Conservation (phyloP, 1,140 invertebrate species). For the Battus philenor region DNA sequence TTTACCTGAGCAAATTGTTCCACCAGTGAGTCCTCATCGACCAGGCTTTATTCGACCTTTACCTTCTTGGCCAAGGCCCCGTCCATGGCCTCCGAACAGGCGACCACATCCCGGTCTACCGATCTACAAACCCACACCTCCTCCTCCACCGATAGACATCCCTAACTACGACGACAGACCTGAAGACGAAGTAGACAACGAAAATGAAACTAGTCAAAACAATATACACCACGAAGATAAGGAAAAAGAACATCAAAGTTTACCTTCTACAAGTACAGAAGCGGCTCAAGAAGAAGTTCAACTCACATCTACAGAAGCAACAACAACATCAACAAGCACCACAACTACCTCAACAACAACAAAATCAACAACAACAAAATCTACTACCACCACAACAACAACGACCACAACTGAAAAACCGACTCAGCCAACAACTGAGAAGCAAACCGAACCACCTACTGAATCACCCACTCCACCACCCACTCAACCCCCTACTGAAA, state of each 20-base stretch:
- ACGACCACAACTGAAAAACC: slow-evolving; percentile 32
- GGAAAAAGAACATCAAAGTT: slow-evolving; percentile 19
- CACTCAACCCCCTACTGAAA: slow-evolving; percentile 16
- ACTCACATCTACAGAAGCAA: slow-evolving; percentile 30
- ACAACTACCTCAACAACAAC: slow-evolving; percentile 28
- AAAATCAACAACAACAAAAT: slow-evolving; percentile 26
- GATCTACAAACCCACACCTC: slow-evolving; percentile 62
- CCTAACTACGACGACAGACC: slow-evolving; percentile 38
- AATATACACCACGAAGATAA: slow-evolving; percentile 44
- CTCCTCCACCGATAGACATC: slow-evolving; percentile 39
- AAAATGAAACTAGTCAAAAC: slow-evolving; percentile 56
- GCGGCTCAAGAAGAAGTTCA: slow-evolving; percentile 31
- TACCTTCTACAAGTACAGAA: slow-evolving; percentile 27
- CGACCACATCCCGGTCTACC: slow-evolving; percentile 68
- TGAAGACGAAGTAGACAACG: slow-evolving; percentile 39
- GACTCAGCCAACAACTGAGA: slow-evolving; percentile 25
- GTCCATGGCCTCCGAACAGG: slow-evolving; percentile 68
- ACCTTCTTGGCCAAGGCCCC: slow-evolving; percentile 79
- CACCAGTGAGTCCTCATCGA: slow-evolving; percentile 75
- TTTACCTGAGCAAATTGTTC: slow-evolving; percentile 84
- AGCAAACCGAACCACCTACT: slow-evolving; percentile 31
- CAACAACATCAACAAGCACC: slow-evolving; percentile 30
- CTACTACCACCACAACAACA: slow-evolving; percentile 25
- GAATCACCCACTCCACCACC: slow-evolving; percentile 32
- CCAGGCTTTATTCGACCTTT: slow-evolving; percentile 77